Conservation (phyloP, 2,797 vertebrate species). For the Catostomus latipinnis region DNA sequence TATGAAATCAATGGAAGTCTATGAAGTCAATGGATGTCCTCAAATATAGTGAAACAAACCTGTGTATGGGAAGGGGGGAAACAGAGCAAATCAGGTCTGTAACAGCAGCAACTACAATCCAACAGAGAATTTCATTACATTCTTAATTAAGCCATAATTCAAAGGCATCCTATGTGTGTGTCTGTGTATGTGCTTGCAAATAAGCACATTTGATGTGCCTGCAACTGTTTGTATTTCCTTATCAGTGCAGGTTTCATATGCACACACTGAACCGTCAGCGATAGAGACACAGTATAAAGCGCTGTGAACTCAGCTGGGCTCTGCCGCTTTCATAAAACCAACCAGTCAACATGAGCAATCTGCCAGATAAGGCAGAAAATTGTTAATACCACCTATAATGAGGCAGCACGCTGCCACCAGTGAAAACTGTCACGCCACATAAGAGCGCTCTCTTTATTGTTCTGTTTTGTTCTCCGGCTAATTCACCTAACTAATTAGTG, state of each 20-base stretch:
- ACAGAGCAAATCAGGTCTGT: constrained; percentile 6
- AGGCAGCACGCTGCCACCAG: constrained; percentile 9
- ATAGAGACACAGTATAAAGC: background rate
- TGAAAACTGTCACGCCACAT: constrained; percentile 1
- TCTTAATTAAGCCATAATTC: constrained; percentile 42
- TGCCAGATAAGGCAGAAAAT: constrained; percentile 34
- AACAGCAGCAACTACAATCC: constrained; percentile 20
- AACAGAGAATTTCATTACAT: constrained; percentile 47
- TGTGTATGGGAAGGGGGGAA: background rate
- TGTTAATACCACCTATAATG: constrained; percentile 35
- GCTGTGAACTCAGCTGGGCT: constrained; percentile 30
- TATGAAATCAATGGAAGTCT: too few species aligned
- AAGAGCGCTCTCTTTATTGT: constrained; percentile 8
- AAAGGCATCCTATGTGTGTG: constrained; percentile 21
- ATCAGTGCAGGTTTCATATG: constrained; percentile 33
- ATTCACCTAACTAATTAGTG: constrained; percentile 21
- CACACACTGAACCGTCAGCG: constrained; percentile 5
- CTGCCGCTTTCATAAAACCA: constrained; percentile 11
- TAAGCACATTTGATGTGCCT: constrained; percentile 31
- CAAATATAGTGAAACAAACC: too few species aligned
- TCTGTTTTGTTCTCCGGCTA: background rate
- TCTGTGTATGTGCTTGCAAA: background rate
- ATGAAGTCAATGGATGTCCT: too few species aligned
- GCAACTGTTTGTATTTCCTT: constrained; percentile 28
- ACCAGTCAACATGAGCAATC: constrained; percentile 38